phyloP scores from a whole-genome alignment of 2,113 vertebrate genomes.

The Balaenoptera acutorostrata region DNA sequence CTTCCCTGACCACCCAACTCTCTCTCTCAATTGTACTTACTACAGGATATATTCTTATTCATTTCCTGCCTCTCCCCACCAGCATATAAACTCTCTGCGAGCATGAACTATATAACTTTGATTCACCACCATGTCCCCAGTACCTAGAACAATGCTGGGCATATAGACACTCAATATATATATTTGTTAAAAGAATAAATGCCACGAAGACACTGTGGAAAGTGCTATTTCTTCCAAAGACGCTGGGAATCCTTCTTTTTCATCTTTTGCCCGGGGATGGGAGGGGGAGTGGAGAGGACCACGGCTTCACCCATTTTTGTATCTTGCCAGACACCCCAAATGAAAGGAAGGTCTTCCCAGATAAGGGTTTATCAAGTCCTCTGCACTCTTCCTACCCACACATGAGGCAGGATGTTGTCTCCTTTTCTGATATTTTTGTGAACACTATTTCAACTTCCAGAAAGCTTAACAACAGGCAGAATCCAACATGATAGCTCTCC shows the following conservation, averaged over 20 bases:
- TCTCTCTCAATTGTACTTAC: not conserved
- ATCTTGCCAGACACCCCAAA: not conserved
- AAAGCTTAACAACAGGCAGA: not conserved
- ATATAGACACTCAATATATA: not conserved
- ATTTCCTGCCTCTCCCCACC: not conserved
- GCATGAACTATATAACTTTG: not conserved
- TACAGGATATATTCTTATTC: not conserved
- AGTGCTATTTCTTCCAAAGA: not conserved
- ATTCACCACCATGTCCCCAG: not conserved
- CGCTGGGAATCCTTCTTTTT: not conserved
- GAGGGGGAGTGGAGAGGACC: no score
- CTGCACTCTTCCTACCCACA: constrained; percentile 3
- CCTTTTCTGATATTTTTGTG: not conserved
- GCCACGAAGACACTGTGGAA: not conserved
- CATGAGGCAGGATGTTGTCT: not conserved
- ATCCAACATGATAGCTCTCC: not conserved
- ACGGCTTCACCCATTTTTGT: not conserved
- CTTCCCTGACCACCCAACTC: not conserved
- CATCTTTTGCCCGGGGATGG: not conserved
- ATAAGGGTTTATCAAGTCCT: constrained; percentile 59
- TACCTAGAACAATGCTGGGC: not conserved
- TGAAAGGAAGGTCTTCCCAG: constrained; percentile 15
- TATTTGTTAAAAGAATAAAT: not conserved
- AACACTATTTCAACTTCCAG: not conserved
- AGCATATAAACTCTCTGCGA: not conserved